Percentiles rank a stretch among this genome's conserved stretches.
Evolutionary conservation across 1,140 invertebrate species (phyloP).

Genomic region (Drosophila tani): DNA sequence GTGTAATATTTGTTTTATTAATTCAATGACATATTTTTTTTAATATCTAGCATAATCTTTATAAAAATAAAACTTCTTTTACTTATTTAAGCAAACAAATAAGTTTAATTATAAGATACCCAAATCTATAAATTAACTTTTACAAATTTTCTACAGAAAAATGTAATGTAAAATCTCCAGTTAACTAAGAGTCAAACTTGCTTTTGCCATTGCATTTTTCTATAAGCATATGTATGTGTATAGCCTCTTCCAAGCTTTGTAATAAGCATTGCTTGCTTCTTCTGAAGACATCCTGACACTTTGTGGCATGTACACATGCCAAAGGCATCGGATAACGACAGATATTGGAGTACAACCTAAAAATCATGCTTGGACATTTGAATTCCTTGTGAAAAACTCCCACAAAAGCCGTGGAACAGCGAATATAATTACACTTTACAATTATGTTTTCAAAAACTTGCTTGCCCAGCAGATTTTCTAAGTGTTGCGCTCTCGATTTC

Average conservation of each 20-base stretch:
- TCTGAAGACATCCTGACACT: background rate
- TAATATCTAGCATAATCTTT: background rate
- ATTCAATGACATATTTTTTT: background rate
- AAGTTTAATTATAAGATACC: too few relatives aligned
- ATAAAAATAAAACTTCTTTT: background rate
- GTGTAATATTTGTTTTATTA: background rate
- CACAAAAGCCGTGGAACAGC: too few relatives aligned
- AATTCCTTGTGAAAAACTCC: background rate
- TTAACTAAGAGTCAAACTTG: background rate
- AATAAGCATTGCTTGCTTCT: background rate
- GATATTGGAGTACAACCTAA: background rate
- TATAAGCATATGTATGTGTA: background rate
- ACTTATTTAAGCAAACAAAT: too few relatives aligned
- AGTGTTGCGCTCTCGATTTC: conserved; percentile 12
- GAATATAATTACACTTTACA: background rate
- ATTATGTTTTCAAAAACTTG: background rate
- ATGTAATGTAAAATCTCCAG: background rate
- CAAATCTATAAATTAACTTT: too few relatives aligned
- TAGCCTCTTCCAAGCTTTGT: background rate
- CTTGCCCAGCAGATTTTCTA: conserved; percentile 6
- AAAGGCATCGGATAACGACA: background rate
- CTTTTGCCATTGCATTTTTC: background rate
- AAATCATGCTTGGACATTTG: background rate
- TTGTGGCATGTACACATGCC: background rate
- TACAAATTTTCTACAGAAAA: background rate